Percentiles rank a stretch among this genome's conserved stretches.
phyloP scores from a whole-genome alignment of 2,113 vertebrate species.

The Dicaeum eximium region DNA sequence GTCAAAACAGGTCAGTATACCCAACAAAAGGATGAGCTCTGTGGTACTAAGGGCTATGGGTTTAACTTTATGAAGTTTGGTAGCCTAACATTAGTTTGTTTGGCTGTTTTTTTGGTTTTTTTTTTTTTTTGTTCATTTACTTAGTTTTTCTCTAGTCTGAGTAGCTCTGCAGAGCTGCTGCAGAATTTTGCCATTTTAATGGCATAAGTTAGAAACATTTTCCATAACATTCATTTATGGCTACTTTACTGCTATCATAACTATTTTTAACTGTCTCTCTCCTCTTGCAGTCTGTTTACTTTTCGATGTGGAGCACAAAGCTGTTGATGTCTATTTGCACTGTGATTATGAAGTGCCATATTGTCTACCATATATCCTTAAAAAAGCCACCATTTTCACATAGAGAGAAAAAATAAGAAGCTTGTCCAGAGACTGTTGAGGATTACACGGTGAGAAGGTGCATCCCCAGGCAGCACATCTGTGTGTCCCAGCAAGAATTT shows the following conservation, averaged over 20 bases:
- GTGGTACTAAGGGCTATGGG: not conserved
- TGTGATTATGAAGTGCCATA: not conserved
- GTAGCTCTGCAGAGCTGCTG: not conserved
- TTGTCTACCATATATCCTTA: not conserved
- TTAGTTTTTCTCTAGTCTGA: not conserved
- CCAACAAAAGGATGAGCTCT: not conserved
- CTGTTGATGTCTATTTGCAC: not conserved
- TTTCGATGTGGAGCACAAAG: not conserved
- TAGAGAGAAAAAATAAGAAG: not conserved
- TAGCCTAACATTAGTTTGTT: not conserved
- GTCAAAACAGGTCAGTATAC: not conserved
- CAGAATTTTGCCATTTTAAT: not conserved
- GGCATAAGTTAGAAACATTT: not conserved
- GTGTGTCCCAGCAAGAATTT: fast-evolving
- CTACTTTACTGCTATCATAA: not conserved
- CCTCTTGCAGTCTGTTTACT: not conserved
- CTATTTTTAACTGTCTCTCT: not conserved
- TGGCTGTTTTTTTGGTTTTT: not conserved
- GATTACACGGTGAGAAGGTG: not conserved
- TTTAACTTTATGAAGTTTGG: not conserved
- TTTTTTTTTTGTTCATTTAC: not conserved
- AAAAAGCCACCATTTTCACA: not conserved
- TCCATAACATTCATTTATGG: not conserved
- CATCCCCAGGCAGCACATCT: not conserved
- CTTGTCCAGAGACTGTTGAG: not conserved